Evolutionary conservation across 2,113 vertebrate genomes (phyloP).

Genomic region (Martes martes): DNA sequence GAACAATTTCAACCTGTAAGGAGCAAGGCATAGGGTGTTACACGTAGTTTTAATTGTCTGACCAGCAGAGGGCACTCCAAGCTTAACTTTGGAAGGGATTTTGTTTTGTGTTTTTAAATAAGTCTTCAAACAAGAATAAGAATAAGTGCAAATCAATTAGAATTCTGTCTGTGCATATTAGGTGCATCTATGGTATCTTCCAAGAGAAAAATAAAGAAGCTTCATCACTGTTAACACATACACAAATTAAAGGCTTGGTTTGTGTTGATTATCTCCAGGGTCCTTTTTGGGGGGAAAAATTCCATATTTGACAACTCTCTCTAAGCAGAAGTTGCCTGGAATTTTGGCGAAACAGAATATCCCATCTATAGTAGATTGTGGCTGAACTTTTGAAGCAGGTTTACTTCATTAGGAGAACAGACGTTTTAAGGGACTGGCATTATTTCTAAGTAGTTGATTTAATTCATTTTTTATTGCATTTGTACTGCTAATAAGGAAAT

Average conservation of each 20-base stretch:
- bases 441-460: neutral
- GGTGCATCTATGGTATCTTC: rapidly evolving
- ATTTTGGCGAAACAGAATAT: neutral
- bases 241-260: neutral
- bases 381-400: neutral
- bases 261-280: no score
- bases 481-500: neutral
- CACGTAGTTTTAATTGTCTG: rapidly evolving
- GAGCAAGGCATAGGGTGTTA: rapidly evolving
- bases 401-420: neutral
- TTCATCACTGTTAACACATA: neutral
- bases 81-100: slow-evolving; percentile 45
- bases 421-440: neutral
- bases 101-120: neutral
- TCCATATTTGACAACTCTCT: neutral
- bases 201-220: neutral
- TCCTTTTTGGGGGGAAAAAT: neutral
- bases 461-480: neutral
- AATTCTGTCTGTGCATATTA: neutral
- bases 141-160: neutral
- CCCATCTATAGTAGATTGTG: neutral
- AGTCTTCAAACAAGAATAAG: rapidly evolving
- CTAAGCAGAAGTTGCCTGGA: neutral
- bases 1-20: neutral
- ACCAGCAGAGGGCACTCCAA: slow-evolving; percentile 77